A percentile compares a stretch with the other conserved stretches of the same genome.
These are phyloP conservation scores for Grapholita molesta DNA, from an alignment of 1,140 invertebrate species.

Conservation along the genomic window DNA sequence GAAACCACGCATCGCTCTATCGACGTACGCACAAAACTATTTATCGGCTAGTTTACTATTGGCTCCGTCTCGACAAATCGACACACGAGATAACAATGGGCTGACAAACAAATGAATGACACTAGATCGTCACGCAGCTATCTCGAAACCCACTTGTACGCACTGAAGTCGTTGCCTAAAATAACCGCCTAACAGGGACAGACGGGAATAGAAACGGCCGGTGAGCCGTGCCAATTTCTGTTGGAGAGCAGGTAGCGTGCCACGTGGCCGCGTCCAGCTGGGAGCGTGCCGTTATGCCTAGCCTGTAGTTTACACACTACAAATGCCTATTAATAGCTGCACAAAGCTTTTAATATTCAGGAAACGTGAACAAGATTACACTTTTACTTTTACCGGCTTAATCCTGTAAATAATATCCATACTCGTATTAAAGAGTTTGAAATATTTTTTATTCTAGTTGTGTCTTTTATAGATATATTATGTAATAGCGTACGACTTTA, in stretches of 20 bases:
- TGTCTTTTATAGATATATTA: too few relatives aligned
- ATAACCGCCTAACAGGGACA: conserved; percentile 65
- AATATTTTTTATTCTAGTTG: too few relatives aligned
- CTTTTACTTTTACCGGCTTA: not conserved
- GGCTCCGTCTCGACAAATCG: conserved; percentile 59
- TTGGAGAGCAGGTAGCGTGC: conserved; percentile 44
- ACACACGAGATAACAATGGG: conserved; percentile 69
- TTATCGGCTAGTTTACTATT: conserved; percentile 55
- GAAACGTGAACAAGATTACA: not conserved
- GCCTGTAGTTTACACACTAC: not conserved
- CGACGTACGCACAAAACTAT: conserved; percentile 39
- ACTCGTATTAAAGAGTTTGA: too few relatives aligned
- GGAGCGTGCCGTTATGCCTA: not conserved
- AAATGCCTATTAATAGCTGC: not conserved
- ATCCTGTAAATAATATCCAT: too few relatives aligned
- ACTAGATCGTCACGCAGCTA: conserved; percentile 45
- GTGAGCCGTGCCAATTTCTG: conserved; percentile 59
- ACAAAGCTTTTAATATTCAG: not conserved
- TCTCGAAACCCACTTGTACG: conserved; percentile 59
- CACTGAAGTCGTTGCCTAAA: conserved; percentile 65
- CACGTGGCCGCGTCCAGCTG: conserved; percentile 41
- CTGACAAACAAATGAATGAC: conserved; percentile 74
- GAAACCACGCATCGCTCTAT: conserved; percentile 1
- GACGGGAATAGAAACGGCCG: conserved; percentile 66
- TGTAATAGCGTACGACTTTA: too few relatives aligned